phyloP scores from a whole-genome alignment of 2,797 vertebrate genomes.

The Spizella passerina region DNA sequence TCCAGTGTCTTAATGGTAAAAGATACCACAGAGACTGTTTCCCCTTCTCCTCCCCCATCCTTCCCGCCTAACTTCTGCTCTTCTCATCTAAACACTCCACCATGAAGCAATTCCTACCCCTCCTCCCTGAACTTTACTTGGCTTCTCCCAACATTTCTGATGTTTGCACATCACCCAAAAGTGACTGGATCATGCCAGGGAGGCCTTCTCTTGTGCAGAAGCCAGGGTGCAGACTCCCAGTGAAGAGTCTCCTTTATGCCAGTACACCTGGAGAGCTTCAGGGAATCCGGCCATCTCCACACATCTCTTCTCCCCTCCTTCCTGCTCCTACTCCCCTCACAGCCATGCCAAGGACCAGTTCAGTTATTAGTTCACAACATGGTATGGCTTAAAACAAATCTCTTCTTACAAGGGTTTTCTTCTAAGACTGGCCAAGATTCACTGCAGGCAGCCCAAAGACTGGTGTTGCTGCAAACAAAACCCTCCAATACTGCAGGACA shows the following conservation, averaged over 20 bases:
- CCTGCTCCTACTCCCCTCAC: not conserved
- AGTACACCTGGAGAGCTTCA: not conserved
- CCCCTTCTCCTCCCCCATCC: not conserved
- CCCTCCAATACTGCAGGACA: not conserved
- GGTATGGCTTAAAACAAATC: not conserved
- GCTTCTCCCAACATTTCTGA: not conserved
- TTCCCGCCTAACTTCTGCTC: not conserved
- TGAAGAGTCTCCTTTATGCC: not conserved
- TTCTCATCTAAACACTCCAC: not conserved
- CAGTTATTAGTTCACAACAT: not conserved
- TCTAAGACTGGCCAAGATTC: not conserved
- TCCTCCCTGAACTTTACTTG: not conserved
- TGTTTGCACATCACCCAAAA: not conserved
- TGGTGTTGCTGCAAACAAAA: not conserved
- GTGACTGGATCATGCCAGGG: not conserved
- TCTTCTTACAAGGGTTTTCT: not conserved
- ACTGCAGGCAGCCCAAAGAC: not conserved
- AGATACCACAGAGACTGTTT: not conserved
- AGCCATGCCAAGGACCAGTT: not conserved
- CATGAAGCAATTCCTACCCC: not conserved
- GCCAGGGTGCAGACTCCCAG: accelerated
- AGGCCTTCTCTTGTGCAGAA: not conserved
- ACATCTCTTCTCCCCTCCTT: not conserved
- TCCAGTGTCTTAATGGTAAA: not conserved
- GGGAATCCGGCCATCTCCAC: not conserved